phyloP scores from a whole-genome alignment of 1,140 invertebrate species.

The Drosophila truncata region DNA sequence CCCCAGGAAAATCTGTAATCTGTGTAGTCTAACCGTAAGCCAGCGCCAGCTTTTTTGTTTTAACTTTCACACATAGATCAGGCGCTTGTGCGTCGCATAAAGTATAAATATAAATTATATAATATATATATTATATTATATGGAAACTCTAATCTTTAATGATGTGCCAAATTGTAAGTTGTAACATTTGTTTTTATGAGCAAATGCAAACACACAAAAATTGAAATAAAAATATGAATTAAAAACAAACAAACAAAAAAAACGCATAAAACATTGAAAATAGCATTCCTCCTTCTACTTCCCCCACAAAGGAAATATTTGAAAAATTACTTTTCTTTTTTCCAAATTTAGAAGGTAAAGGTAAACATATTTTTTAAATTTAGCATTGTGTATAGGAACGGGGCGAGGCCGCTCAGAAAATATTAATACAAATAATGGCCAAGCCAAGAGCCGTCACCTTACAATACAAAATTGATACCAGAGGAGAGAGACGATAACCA shows the following conservation, averaged over 20 bases:
- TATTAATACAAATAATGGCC: conserved; percentile 21
- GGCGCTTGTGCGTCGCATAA: conserved; percentile 69
- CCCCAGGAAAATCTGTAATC: conserved; percentile 27
- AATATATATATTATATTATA: conserved; percentile 58
- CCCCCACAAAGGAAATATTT: conserved; percentile 25
- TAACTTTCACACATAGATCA: conserved; percentile 77
- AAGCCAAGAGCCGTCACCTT: conserved; percentile 62
- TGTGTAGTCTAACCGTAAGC: conserved; percentile 78
- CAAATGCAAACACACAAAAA: conserved; percentile 73
- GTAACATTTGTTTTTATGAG: conserved; percentile 80
- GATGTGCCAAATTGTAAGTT: conserved; percentile 85
- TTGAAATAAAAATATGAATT: conserved; percentile 72
- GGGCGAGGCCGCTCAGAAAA: conserved; percentile 19
- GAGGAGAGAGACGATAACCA: conserved; percentile 36
- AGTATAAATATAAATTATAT: conserved; percentile 77
- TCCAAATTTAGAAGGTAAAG: conserved; percentile 67
- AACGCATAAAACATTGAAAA: conserved; percentile 54
- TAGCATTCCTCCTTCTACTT: conserved; percentile 39
- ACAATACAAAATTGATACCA: conserved; percentile 69
- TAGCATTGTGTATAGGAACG: conserved; percentile 68
- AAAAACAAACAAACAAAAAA: conserved; percentile 19
- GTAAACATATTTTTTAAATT: conserved; percentile 68
- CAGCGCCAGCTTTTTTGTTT: conserved; percentile 77
- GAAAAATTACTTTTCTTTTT: conserved; percentile 45
- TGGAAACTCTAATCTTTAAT: conserved; percentile 79